Percentiles rank a stretch among this genome's conserved stretches.
These are phyloP conservation scores for Dynastes maya DNA, from an alignment of 2,888 invertebrate genomes.

Conservation along the genomic window DNA sequence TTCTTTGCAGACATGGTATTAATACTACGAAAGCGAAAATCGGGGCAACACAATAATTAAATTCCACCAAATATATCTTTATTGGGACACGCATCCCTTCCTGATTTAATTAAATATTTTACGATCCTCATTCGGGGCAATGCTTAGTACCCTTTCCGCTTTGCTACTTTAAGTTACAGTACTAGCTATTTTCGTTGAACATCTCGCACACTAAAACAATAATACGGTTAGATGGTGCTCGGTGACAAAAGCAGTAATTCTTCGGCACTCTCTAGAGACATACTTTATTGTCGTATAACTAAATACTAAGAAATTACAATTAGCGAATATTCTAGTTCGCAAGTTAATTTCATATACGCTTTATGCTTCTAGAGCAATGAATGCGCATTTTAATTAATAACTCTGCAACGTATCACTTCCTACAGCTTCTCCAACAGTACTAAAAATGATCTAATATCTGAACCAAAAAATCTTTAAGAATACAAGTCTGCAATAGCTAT, in stretches of 20 bases:
- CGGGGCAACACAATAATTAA: slow-evolving; percentile 33
- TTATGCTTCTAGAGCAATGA: neutral
- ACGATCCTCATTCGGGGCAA: slow-evolving; percentile 26
- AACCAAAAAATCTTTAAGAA: too few species aligned
- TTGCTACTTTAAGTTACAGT: slow-evolving; percentile 29
- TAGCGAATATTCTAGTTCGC: neutral
- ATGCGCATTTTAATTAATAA: neutral
- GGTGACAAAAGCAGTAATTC: slow-evolving; percentile 27
- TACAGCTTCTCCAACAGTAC: too few species aligned
- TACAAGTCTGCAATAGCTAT: too few species aligned
- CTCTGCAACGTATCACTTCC: neutral
- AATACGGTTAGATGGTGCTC: slow-evolving; percentile 2
- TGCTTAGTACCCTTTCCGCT: slow-evolving; percentile 11
- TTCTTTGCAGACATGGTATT: neutral
- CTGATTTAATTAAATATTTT: slow-evolving; percentile 43
- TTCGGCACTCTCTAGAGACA: slow-evolving; percentile 2
- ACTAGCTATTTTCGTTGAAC: slow-evolving; percentile 22
- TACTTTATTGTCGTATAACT: slow-evolving; percentile 12
- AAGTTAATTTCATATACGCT: slow-evolving; percentile 18
- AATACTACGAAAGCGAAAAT: neutral
- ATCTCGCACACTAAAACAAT: slow-evolving; percentile 24
- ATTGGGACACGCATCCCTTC: slow-evolving; percentile 35
- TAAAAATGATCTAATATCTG: too few species aligned
- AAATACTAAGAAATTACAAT: slow-evolving; percentile 30
- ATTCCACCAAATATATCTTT: slow-evolving; percentile 19